Evolutionary conservation across 2,797 vertebrate genomes (phyloP), one percentile per base, ranked within the genome.

Genomic region (Aplochiton taeniatus): DNA sequence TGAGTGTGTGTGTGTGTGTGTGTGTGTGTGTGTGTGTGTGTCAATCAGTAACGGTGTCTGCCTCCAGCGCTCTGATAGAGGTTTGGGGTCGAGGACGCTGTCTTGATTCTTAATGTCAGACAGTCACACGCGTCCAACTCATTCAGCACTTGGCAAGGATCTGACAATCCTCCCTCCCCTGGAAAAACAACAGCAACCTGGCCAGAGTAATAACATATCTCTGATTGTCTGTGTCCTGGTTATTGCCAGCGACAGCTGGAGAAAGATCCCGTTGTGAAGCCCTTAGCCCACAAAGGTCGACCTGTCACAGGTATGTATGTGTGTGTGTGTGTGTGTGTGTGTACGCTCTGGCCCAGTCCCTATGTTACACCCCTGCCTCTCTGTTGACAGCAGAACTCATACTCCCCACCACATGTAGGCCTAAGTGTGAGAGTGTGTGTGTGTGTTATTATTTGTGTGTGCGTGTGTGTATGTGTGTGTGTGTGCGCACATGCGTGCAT

Each of bases 21-120:
- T 31, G 17, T 14, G 43, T 50, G 48, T 58, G 56, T 42, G 48
- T 44, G 9, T 65, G 55, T 63, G 45, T 67, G 62, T 75, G 60
- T 55, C 50, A 20, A 64, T 83, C 68, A 80, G 69, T 92, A 88
- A 92, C 89, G 62, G 52, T 66, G 64, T 60, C 80, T 65, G 78
- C 74, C 80, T 80, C 70, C 75, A 63, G 64, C 20, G 47, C 31
- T 46, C 57, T 74, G 78, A 83, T 80, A 83, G 76, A 65, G 48
- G 14, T 31, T 31, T 79, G 64, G 74, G 77, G 79, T 85, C 64
- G 77, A 84, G 81, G 79, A 86, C 80, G 68, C 57, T 0, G n/a
- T 41, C 61, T 13, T 31, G 44, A 60, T 52, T 46, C 68, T 52
- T 48, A 46, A 55, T 59, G 54, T 53, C 49, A 11, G 57, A 54